Evolutionary conservation across 2,113 vertebrate genomes (phyloP).

Genomic region (Pipa parva): DNA sequence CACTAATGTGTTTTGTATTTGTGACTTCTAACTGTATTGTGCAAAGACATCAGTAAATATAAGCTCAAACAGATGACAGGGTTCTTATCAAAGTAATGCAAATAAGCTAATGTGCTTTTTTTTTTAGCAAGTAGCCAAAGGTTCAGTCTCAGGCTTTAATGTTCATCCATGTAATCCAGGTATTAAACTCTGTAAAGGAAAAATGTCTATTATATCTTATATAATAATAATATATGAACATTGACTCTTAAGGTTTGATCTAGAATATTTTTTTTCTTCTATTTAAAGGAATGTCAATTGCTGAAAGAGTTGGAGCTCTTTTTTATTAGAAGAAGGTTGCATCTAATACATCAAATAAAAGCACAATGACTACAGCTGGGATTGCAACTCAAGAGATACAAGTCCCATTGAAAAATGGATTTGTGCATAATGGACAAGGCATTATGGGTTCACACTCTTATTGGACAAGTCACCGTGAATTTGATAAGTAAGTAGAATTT

Average conservation of each 20-base stretch:
- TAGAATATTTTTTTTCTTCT: conserved; percentile 28
- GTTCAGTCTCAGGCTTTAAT: too few relatives aligned
- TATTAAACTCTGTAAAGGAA: too few relatives aligned
- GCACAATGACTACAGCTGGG: conserved; percentile 86
- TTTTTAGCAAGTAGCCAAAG: too few relatives aligned
- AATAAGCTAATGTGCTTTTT: neutral
- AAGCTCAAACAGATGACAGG: too few relatives aligned
- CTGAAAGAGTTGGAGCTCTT: conserved; percentile 43
- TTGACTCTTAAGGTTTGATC: too few relatives aligned
- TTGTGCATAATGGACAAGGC: conserved; percentile 76
- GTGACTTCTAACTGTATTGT: neutral
- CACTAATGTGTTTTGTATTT: too few relatives aligned
- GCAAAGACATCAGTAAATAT: neutral
- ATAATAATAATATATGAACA: too few relatives aligned
- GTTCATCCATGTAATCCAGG: too few relatives aligned
- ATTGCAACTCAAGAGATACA: conserved; percentile 85
- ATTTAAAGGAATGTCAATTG: conserved; percentile 57
- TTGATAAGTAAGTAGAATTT: conserved; percentile 74
- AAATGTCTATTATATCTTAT: too few relatives aligned
- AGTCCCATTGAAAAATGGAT: conserved; percentile 76
- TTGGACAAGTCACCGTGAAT: conserved; percentile 68
- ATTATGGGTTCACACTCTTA: conserved; percentile 76
- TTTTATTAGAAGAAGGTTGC: conserved; percentile 33
- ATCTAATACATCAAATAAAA: conserved; percentile 24
- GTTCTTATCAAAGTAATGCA: neutral